These are phyloP conservation scores for Potamarius usumacintae DNA, from an alignment of 2,113 vertebrate genomes.

Conservation along the genomic window DNA sequence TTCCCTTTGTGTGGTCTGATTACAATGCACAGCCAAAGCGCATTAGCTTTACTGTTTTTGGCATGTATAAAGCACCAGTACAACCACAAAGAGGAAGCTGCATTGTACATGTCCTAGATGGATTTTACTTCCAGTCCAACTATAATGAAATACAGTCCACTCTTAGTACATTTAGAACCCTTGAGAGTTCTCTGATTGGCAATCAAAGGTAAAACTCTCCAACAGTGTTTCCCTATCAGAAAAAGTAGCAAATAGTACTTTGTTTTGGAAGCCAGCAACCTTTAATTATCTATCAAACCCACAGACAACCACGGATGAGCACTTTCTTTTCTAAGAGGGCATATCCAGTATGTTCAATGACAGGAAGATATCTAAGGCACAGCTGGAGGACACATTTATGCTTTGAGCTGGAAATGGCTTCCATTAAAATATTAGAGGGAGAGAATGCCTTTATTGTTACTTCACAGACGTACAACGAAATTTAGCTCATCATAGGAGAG, in stretches of 20 bases:
- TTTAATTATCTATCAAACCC: background rate
- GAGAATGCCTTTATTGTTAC: no score
- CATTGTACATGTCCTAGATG: background rate
- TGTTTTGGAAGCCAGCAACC: background rate
- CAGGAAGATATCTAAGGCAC: background rate
- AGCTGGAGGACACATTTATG: background rate
- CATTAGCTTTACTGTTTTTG: slow-evolving; percentile 29
- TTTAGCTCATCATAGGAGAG: no score
- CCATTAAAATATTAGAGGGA: background rate
- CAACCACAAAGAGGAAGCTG: slow-evolving; percentile 13
- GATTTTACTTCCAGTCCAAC: background rate
- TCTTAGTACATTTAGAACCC: background rate
- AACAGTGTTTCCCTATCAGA: background rate
- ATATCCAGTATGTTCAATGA: background rate
- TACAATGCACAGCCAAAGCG: slow-evolving; percentile 45
- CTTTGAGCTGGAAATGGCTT: background rate
- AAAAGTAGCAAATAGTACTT: background rate
- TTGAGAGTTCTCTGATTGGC: background rate
- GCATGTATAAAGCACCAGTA: slow-evolving; percentile 15
- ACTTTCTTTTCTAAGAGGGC: background rate
- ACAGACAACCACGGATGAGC: background rate
- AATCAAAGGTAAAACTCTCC: background rate
- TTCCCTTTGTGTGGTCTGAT: slow-evolving; percentile 50
- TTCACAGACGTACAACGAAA: no score
- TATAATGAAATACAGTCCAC: background rate